Evolutionary conservation across 2,888 invertebrate genomes (phyloP), one percentile per base, ranked within the genome.

Genomic region (Vanessa cardui): DNA sequence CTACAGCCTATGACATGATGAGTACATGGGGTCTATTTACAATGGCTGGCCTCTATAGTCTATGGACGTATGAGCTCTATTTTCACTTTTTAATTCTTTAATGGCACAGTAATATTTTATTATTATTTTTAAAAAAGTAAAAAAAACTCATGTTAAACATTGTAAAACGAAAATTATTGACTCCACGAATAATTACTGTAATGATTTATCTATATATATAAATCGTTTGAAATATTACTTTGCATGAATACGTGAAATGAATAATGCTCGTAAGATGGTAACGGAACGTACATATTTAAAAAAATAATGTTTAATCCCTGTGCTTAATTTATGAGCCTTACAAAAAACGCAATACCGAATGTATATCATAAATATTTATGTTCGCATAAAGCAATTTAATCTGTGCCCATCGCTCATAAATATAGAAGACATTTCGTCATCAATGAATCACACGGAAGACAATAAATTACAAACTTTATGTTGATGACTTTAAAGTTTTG

Each of bases 391-490:
- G 54, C 50, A 63, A 65, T 68, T 65, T 65, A 65, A 63, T 71
- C 65, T 50, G 20, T 46, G 47, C 61, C 61, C 46, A 62, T 68
- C 62, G 64, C 15, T 68, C 65, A 54, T 56, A 65, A 64, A 66
- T 16, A 20, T 44, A 58, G 20, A 59, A 54, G 64, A 62, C 44
- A 16, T 58, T 52, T 62, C 50, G 46, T 39, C 49, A 58, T 39
- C 50, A 49, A 20, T 62, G 39, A 59, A 65, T 68, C 69, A 50
- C 33, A 74, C 76, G 65, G 71, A 66, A 72, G 73, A 64, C 78
- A 78, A 80, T 83, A 82, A 80, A 83, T 76, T 82, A 74, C 81
- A 74, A 76, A 76, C 80, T 84, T 83, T 85, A 86, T 81, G 64
- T 75, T 71, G 61, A 72, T 68, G 58, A 66, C 62, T 76, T 79